Conservation (phyloP, 2,888 invertebrate genomes). For the Incurvaria masculella region DNA sequence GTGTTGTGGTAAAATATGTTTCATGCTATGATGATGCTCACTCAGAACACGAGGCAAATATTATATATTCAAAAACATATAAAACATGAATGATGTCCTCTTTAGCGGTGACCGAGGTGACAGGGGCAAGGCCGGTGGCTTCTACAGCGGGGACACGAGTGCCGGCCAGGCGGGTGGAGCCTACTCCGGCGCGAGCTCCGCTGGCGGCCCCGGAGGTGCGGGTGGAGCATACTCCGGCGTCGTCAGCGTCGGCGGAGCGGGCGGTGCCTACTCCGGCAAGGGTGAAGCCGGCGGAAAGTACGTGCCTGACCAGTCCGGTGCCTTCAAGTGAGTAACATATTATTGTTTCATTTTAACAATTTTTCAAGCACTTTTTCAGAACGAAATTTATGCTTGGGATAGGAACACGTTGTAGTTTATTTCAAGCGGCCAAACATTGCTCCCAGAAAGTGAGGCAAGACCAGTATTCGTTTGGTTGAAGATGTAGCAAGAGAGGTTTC, state of each 20-base stretch:
- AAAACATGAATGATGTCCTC: not conserved
- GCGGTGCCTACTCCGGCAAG: constrained; percentile 15
- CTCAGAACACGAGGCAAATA: too few species aligned
- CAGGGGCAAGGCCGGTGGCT: constrained; percentile 37
- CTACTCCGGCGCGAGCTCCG: constrained; percentile 28
- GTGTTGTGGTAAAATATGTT: too few species aligned
- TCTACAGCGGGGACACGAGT: constrained; percentile 38
- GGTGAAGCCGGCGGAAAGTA: constrained; percentile 24
- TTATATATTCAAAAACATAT: too few species aligned
- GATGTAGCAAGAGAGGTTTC: too few species aligned
- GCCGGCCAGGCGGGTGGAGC: constrained; percentile 37
- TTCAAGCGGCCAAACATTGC: too few species aligned
- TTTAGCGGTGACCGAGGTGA: constrained; percentile 39
- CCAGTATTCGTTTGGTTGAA: too few species aligned
- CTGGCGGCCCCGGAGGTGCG: constrained; percentile 14
- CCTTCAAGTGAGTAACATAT: constrained; percentile 20
- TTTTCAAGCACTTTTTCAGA: too few species aligned
- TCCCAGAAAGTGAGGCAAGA: too few species aligned
- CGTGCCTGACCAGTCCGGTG: constrained; percentile 23
- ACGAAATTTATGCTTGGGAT: too few species aligned
- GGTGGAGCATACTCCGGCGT: constrained; percentile 21
- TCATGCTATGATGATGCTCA: too few species aligned
- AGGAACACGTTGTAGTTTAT: too few species aligned
- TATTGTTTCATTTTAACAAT: too few species aligned
- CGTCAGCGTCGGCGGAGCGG: constrained; percentile 9